Conservation (phyloP, 2,888 invertebrate genomes). For the Zeuzera pyrina region DNA sequence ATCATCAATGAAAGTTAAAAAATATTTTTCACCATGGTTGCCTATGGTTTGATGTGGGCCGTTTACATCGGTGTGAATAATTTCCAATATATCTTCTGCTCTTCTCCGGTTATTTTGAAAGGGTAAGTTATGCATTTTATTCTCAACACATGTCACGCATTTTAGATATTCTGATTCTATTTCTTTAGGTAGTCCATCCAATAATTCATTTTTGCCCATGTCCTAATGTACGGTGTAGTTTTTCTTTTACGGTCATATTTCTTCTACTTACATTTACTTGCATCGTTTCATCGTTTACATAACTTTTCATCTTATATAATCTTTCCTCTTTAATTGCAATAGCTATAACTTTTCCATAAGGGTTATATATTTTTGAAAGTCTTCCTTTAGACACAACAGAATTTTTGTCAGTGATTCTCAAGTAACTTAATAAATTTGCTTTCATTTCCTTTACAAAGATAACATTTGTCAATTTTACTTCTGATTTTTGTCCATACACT, state of each 20-base stretch:
- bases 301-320: no score
- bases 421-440: background rate
- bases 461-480: no score
- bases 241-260: no score
- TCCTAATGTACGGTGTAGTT: background rate
- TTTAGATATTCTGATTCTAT: background rate
- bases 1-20: constrained; percentile 6
- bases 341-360: no score
- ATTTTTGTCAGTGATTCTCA: background rate
- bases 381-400: no score
- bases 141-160: background rate
- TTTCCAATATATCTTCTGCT: background rate
- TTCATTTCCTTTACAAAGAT: background rate
- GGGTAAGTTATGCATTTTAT: background rate
- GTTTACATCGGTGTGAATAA: background rate
- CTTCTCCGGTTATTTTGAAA: background rate
- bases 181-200: background rate
- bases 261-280: no score
- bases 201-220: background rate
- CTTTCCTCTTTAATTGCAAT: no score
- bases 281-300: no score
- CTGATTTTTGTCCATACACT: background rate
- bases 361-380: no score
- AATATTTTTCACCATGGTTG: no score
- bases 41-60: background rate